Percentiles rank a stretch among this genome's conserved stretches.
Evolutionary conservation across 92 coral and sea anemone species (phyloP).

Genomic region (Isaurus tuberculatus): DNA sequence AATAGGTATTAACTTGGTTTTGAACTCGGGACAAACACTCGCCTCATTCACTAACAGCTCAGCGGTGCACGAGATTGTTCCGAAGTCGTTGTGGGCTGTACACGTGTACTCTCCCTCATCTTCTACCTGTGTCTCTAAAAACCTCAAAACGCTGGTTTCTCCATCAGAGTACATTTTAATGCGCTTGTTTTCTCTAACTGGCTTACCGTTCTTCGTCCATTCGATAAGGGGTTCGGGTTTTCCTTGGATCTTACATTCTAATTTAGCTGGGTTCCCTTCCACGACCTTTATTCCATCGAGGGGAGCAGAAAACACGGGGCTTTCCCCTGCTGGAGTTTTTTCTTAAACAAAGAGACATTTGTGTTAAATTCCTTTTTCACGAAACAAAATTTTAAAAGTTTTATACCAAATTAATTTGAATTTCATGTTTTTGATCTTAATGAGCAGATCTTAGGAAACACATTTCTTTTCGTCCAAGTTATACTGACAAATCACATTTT

Average conservation of each 20-base stretch:
- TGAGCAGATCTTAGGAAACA: no score
- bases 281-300: constrained; percentile 74
- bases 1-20: constrained; percentile 61
- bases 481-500: no score
- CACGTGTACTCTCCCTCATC: constrained; percentile 93
- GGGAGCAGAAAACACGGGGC: constrained; percentile 80
- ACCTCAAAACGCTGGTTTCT: constrained; percentile 63
- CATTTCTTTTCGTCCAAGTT: no score
- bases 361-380: no score
- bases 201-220: constrained; percentile 80
- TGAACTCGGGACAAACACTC: constrained; percentile 72
- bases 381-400: no score
- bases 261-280: constrained; percentile 65
- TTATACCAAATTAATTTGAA: no score
- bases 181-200: constrained; percentile 71
- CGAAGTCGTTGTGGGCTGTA: constrained; percentile 76
- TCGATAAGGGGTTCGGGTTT: constrained; percentile 73
- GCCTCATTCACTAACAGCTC: constrained; percentile 84
- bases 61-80: constrained; percentile 69
- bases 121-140: constrained; percentile 66
- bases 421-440: no score
- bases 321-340: constrained; percentile 63
- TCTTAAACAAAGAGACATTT: constrained; percentile 39
- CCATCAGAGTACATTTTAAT: constrained; percentile 58
- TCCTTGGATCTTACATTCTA: constrained; percentile 74